A percentile compares a stretch with the other conserved stretches of the same genome.
Conservation (phyloP, 2,888 invertebrate species). For the Drosophila maculinotata region DNA sequence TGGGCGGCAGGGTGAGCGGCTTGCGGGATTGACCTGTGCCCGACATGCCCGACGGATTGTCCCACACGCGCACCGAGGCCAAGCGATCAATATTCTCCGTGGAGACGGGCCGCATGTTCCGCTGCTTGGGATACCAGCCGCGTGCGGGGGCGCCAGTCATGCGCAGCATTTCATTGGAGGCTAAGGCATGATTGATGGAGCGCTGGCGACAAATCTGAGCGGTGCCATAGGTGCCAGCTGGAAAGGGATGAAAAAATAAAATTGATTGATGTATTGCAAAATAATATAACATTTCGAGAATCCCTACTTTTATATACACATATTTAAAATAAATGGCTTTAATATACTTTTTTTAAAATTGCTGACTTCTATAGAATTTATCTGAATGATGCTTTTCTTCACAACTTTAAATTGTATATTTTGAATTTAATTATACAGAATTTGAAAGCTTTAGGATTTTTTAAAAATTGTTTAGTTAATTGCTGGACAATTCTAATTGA, state of each 20-base stretch:
- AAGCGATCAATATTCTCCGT: conserved; percentile 94
- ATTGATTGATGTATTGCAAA: neutral
- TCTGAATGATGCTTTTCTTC: too few species aligned
- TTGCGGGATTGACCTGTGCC: conserved; percentile 88
- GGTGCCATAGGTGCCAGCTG: conserved; percentile 75
- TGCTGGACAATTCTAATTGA: too few species aligned
- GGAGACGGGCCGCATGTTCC: conserved; percentile 91
- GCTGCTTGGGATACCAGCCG: conserved; percentile 93
- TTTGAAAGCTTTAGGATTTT: too few species aligned
- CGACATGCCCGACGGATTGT: conserved; percentile 84
- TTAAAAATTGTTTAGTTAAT: too few species aligned
- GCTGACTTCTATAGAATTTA: too few species aligned
- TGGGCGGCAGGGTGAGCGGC: conserved; percentile 94
- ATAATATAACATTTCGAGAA: too few species aligned
- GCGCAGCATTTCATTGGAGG: conserved; percentile 92
- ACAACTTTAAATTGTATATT: too few species aligned
- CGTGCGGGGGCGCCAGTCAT: conserved; percentile 92
- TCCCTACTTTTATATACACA: too few species aligned
- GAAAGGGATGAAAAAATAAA: neutral
- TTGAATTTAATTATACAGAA: too few species aligned
- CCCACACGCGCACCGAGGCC: conserved; percentile 86
- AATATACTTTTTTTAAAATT: too few species aligned
- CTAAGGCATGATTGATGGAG: conserved; percentile 86
- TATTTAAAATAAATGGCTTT: too few species aligned
- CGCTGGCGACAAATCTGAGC: conserved; percentile 85